Conservation (phyloP, 2,113 vertebrate genomes). For the Tenebrosternarchus preto region DNA sequence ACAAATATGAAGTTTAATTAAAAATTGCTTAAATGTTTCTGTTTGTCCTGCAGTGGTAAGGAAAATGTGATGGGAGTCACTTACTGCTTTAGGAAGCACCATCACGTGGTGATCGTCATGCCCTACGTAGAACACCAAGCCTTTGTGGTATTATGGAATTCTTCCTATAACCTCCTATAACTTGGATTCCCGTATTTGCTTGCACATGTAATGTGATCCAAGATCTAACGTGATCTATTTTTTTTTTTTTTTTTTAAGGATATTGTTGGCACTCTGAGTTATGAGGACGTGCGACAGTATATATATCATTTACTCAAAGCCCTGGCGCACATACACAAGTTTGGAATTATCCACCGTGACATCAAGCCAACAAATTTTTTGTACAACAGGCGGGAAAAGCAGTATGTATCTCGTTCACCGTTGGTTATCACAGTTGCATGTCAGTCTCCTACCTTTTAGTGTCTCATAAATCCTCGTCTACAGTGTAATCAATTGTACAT, state of each 20-base stretch:
- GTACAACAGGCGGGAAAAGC: conserved; percentile 81
- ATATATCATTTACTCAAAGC: conserved; percentile 92
- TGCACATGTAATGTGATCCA: conserved; percentile 12
- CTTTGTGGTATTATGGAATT: conserved; percentile 78
- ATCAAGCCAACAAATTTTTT: conserved; percentile 89
- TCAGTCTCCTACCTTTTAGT: too few species aligned
- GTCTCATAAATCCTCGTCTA: not conserved
- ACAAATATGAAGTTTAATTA: too few species aligned
- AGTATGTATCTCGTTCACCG: conserved; percentile 73
- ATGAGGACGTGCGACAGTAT: conserved; percentile 91
- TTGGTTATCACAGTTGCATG: not conserved
- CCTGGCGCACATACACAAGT: conserved; percentile 89
- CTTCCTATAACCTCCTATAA: too few species aligned
- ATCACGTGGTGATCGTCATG: conserved; percentile 97
- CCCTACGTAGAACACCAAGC: conserved; percentile 93
- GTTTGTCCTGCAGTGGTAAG: conserved; percentile 79
- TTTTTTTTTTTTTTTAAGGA: conserved; percentile 87
- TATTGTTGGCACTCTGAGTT: conserved; percentile 84
- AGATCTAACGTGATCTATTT: too few species aligned
- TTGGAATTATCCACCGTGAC: conserved; percentile 96
- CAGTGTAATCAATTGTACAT: too few species aligned
- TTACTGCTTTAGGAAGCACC: conserved; percentile 93
- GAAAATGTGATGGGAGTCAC: conserved; percentile 97
- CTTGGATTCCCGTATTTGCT: not conserved
- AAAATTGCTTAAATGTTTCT: not conserved